phyloP scores from a whole-genome alignment of 2,113 vertebrate species.

The Brevimyrus niger region DNA sequence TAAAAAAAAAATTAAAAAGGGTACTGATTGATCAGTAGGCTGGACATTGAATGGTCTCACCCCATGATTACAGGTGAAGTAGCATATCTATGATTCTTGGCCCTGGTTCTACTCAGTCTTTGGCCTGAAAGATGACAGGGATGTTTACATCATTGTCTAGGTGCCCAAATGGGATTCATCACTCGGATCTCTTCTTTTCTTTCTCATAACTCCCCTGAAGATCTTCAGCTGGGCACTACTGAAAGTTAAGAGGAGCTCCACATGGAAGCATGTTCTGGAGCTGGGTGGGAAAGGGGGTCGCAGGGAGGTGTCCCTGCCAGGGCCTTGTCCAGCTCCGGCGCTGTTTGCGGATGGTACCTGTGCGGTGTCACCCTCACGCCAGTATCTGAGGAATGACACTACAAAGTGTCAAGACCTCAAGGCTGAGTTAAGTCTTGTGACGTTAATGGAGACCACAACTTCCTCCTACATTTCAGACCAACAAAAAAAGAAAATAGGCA shows the following conservation, averaged over 20 bases:
- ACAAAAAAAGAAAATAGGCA: background rate
- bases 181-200: background rate
- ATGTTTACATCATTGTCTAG: background rate
- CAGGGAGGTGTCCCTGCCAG: background rate
- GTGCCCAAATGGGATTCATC: background rate
- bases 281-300: background rate
- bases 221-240: background rate
- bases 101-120: background rate
- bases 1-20: no score
- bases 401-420: constrained; percentile 21
- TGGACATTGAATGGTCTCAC: background rate
- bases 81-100: background rate
- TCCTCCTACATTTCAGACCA: constrained; percentile 19
- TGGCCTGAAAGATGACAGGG: background rate
- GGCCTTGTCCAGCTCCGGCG: background rate
- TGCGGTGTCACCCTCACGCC: background rate
- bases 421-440: constrained; percentile 9
- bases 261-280: background rate
- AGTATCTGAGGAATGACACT: background rate
- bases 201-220: background rate
- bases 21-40: background rate
- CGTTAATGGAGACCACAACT: constrained; percentile 23
- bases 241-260: background rate
- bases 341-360: background rate
- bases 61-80: background rate